Conservation (phyloP, 1,140 invertebrate species). For the Zaprionus kolodkinae region DNA sequence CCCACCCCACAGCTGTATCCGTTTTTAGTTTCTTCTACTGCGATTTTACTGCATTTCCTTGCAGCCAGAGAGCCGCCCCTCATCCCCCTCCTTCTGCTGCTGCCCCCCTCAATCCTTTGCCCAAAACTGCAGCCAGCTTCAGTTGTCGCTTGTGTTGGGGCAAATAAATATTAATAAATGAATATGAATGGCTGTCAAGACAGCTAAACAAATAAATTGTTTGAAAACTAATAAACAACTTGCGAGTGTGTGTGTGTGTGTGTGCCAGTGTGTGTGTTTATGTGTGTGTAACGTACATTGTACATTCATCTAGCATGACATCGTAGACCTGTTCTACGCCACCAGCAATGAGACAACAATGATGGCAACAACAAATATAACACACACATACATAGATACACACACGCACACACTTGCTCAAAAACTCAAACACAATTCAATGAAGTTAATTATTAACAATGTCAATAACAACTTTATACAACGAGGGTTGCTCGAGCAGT, state of each 20-base stretch:
- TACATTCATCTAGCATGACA: conserved; percentile 30
- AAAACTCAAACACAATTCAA: conserved; percentile 39
- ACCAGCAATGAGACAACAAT: conserved; percentile 39
- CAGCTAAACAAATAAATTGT: conserved; percentile 76
- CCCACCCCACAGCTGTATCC: neutral
- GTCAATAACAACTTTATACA: conserved; percentile 25
- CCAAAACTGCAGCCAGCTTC: neutral
- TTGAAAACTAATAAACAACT: conserved; percentile 70
- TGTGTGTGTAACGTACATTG: neutral
- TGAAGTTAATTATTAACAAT: conserved; percentile 71
- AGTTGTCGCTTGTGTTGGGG: conserved; percentile 16
- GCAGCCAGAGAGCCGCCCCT: conserved; percentile 25
- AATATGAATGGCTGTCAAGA: conserved; percentile 63
- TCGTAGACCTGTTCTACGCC: conserved; percentile 56
- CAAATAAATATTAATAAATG: conserved; percentile 69
- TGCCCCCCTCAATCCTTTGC: neutral
- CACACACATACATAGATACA: neutral
- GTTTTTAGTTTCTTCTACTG: conserved; percentile 17
- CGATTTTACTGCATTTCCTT: conserved; percentile 71
- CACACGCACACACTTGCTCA: conserved; percentile 7
- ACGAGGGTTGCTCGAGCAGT: conserved; percentile 7
- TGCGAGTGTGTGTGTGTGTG: conserved; percentile 4
- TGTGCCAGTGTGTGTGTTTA: neutral
- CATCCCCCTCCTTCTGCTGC: neutral
- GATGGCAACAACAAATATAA: conserved; percentile 37